Base-by-base conservation (phyloP, 2,797 vertebrate genomes). In the Enteromius trimaculatus region DNA sequence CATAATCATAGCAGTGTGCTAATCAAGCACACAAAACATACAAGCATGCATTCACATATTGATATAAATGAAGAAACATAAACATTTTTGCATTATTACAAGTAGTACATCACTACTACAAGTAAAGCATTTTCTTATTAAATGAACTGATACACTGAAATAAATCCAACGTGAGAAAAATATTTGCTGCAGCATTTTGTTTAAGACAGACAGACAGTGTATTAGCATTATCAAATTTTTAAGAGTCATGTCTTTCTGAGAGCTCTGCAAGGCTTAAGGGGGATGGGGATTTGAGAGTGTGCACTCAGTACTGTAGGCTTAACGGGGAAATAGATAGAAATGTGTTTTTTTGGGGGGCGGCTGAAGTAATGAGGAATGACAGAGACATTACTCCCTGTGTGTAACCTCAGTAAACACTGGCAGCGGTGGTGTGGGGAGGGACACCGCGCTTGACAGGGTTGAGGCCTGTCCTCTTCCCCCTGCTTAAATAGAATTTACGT, bases 401-500 rank as follows among this genome's bases (percentile, higher is more conserved):
- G 81, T 77, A 83, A 79, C 81, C 76, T 84, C 79, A 82, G 66
- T 84, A 80, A 49, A 84, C 79, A 85, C 65, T 76, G 77, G 65
- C 42, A 53, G 58, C 37, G 39, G 65, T 79, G 86, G 47, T 68
- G 60, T 55, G 53, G 75, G 29, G 31, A 69, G 76, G 42, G 81
- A 29, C 34, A 42, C 21, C n/a, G 49, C 11, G 53, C 53, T 80
- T 87, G 62, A 62, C 53, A 81, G 84, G 39, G 81, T 79, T 47
- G 23, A 86, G 86, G 53, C 69, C 76, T 77, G 82, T 86, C 86
- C 81, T 66, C 77, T 81, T 72, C 26, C 14, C 75, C 10, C 58
- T 58, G 91, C 93, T 92, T 92, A 92, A 94, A 92, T 94, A 91
- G 90, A 94, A 95, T 94, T 94, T 93, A 93, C 91, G 91, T 94